Base-by-base conservation (phyloP, 2,113 vertebrate species). In the Rhineura floridana region DNA sequence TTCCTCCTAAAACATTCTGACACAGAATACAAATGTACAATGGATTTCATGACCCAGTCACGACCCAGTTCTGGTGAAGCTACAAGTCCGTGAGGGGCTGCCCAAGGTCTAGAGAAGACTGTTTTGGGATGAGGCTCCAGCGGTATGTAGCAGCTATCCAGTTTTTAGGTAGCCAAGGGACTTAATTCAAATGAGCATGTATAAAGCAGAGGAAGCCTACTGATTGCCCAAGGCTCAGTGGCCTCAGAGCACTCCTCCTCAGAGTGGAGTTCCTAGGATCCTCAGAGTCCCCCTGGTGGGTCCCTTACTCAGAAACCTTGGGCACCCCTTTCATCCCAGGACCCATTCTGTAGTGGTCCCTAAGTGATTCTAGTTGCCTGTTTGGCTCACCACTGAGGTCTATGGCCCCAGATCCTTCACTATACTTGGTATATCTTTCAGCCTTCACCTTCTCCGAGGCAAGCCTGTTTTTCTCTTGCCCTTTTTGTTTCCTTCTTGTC, bases 71-170 rank as follows among this genome's bases (percentile, higher is more conserved):
- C 0, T 11, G 19, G 30, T 9, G 81, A 67, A 67, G 81, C 28
- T 33, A 46, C 11, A 7, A 5, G 30, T 15, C 62, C 42, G 2
- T 15, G 46, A 33, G 7, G 46, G 15, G 17, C 21, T 19, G 70
- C 1, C 70, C n/a, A 73, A 42, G 70, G 39, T 19, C 39, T 42
- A 42, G 39, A 19, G 19, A 80, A 52, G 6, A 55, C 33, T 1
- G 30, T 21, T 17, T 36, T 55, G 50, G n/a, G 33, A 25, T 55
- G 48, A 39, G 25, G 36, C 6, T 72, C n/a, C 23, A 0, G 0
- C 2, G 0, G 17, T 0, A 65, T 28, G 81, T 36, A 65, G 63
- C 63, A 28, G 63, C 28, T 23, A 76, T 19, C 36, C 19, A 8
- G 52, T 25, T 36, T 59, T 1, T 23, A 75, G 36, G 21, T 23